Base-by-base conservation (phyloP, 2,113 vertebrate species). In the Brachypodius melanocephalos region DNA sequence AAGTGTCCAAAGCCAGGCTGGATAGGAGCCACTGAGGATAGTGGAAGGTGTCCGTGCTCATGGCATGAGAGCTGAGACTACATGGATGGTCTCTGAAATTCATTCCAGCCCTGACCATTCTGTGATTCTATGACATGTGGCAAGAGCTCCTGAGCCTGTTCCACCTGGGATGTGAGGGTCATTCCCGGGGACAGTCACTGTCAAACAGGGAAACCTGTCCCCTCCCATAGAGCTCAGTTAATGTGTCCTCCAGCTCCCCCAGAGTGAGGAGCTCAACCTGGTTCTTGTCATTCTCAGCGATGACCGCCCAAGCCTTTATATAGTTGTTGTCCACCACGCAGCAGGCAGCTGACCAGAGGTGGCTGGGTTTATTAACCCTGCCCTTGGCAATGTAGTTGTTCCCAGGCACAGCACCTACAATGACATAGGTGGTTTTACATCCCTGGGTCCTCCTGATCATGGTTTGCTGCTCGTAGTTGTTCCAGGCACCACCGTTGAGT, bases 401-500 rank as follows among this genome's bases (percentile, higher is more conserved):
- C 26, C 96, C 96, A 45, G 97, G 97, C 63, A 97, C 97, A 2
- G 95, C 87, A 1, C 97, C 97, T 78, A 96, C 95, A 0, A 97
- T 0, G 0, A 46, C 95, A 0, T 97, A 97, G 14, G 97, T 97
- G 19, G 5, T 76, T 0, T 8, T 25, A 51, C 97, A 97, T 18
- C 22, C 85, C 36, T 54, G 14, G 3, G 88, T 96, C 2, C 2
- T 83, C 25, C 2, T 86, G 0, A n/a, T 57, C 96, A 97, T 97
- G 0, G 48, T 95, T 51, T 65, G 45, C 42, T 96, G 90, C 80
- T 98, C 96, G 0, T 98, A 97, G 29, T 69, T 31, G 16, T 97
- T 98, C 98, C 98, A 98, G n/a, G 97, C 63, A 0, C 98, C 98
- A 0, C 96, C 52, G 3, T 97, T 98, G 96, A 98, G 98, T 45